Conservation (phyloP, 2,797 vertebrate genomes). For the Lemur catta region DNA sequence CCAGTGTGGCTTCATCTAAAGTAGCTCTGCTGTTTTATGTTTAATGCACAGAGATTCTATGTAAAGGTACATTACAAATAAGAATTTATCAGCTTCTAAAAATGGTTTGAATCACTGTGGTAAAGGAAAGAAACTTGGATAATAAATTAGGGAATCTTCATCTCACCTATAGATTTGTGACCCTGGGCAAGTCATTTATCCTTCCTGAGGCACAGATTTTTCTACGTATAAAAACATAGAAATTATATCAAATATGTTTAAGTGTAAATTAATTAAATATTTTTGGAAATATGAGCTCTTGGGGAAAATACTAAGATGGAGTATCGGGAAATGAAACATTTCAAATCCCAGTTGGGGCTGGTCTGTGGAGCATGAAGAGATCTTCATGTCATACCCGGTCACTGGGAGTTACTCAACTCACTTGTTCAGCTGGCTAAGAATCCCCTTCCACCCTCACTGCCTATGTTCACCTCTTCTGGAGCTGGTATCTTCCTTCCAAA, state of each 20-base stretch:
- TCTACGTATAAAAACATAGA: neutral
- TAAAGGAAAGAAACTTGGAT: neutral
- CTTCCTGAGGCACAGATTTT: neutral
- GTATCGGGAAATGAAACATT: neutral
- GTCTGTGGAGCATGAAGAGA: neutral
- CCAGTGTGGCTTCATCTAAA: neutral
- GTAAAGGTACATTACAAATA: neutral
- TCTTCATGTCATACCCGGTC: fast-evolving
- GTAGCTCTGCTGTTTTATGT: neutral
- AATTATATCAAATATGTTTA: neutral
- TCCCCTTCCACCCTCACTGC: neutral
- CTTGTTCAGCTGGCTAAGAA: neutral
- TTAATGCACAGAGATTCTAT: neutral
- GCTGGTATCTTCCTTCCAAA: neutral
- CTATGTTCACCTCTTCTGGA: neutral
- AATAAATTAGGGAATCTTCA: neutral
- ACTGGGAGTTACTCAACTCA: neutral
- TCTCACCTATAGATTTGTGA: neutral
- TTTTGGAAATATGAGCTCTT: neutral
- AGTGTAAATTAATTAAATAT: neutral
- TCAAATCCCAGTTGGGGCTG: neutral
- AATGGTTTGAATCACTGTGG: neutral
- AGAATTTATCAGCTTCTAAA: neutral
- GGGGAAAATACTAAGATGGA: neutral
- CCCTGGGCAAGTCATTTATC: neutral